Evolutionary conservation across 2,888 invertebrate species (phyloP), one percentile per base, ranked within the genome.

Genomic region (Scotopteryx bipunctaria): DNA sequence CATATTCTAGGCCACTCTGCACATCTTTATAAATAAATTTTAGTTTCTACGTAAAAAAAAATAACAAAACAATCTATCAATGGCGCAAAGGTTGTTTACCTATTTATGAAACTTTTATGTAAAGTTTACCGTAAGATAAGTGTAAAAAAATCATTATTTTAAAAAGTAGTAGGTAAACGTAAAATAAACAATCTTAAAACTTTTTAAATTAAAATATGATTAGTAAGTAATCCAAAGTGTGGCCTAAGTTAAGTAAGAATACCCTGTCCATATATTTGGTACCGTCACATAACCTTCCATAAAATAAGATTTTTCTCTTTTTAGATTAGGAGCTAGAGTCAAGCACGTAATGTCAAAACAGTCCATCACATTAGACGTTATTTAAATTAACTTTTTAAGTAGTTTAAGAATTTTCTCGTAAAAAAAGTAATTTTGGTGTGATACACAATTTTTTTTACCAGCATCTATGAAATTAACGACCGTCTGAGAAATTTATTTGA

Each of bases 321-420:
- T 27, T 63, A 53, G 27, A 42, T 29, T 46, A 40, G 29, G 15
- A 23, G 36, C 64, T 65, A 71, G 66, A 73, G 71, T 27, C 27
- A 75, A n/a, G 70, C 66, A 69, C 69, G 73, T 76, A 73, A 56
- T 66, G 64, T 60, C 53, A 51, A 66, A 76, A 71, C 69, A 77
- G 78, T 80, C 75, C 81, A 81, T 81, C 77, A 81, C 80, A 80
- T 52, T 78, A 75, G 71, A 55, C 45, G 71, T 76, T 70, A 61
- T 67, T 64, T 61, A 64, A 70, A 73, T 71, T 73, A 69, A 71
- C 61, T 38, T 44, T 60, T 56, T 50, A 63, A 59, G 63, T 64
- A 64, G 51, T 32, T 6, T 48, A 40, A 50, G 59, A 54, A 55
- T 44, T 56, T 55, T 29, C 35, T 46, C 41, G 31, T 42, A n/a